Evolutionary conservation across 2,113 vertebrate species (phyloP).

Genomic region (Paramormyrops kingsleyae): DNA sequence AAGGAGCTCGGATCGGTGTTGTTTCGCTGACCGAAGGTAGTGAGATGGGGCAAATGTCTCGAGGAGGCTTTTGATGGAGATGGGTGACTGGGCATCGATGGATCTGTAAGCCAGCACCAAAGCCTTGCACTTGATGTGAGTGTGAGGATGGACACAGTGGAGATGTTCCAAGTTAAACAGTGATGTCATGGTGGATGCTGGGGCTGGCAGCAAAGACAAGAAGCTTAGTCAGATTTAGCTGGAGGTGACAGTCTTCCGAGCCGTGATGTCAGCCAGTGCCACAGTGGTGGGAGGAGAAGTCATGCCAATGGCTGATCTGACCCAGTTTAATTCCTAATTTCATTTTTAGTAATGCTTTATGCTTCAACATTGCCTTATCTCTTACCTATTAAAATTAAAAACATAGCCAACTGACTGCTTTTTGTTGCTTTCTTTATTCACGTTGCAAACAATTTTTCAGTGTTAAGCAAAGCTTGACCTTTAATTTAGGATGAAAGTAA

Average conservation of each 20-base stretch:
- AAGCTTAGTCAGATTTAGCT: neutral
- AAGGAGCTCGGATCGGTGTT: neutral
- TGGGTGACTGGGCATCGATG: neutral
- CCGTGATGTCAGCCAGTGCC: neutral
- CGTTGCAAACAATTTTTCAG: neutral
- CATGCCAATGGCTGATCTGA: neutral
- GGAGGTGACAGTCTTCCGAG: neutral
- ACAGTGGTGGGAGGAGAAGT: neutral
- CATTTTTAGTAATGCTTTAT: neutral
- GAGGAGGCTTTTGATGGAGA: neutral
- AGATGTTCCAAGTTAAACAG: neutral
- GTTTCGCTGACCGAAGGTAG: neutral
- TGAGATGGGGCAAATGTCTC: neutral
- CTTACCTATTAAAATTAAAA: neutral
- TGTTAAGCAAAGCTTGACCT: neutral
- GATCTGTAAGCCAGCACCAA: neutral
- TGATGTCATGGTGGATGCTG: neutral
- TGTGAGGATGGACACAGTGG: neutral
- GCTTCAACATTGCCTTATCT: neutral
- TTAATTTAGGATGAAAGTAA: neutral
- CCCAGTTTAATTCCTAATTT: neutral
- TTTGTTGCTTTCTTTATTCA: neutral
- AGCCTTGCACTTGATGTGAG: neutral
- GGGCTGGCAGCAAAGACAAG: neutral
- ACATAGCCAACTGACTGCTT: neutral